Evolutionary conservation across 2,797 vertebrate species (phyloP).

Genomic region (Melanotaenia boesemani): DNA sequence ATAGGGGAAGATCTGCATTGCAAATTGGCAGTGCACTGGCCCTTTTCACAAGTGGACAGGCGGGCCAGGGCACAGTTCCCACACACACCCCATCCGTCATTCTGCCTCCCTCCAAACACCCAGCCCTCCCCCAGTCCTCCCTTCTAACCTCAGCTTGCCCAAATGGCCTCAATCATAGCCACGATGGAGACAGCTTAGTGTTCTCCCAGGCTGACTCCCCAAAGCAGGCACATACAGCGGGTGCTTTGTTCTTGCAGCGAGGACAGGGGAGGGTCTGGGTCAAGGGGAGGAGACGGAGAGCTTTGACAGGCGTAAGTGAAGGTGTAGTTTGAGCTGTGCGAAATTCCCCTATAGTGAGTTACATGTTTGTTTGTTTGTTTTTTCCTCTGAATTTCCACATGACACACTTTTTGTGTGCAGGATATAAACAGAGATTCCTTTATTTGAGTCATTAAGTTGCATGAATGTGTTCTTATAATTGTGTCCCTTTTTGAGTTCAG

Average conservation of each 20-base stretch:
- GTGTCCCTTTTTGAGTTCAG: too few species aligned
- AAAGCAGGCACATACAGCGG: slow-evolving; percentile 62
- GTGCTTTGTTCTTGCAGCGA: slow-evolving; percentile 69
- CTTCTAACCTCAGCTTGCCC: slow-evolving; percentile 40
- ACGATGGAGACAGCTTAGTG: slow-evolving; percentile 38
- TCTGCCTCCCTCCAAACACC: slow-evolving; percentile 16
- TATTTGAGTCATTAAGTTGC: neutral
- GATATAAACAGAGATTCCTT: slow-evolving; percentile 17
- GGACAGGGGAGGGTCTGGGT: slow-evolving; percentile 61
- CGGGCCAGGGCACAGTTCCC: slow-evolving; percentile 74
- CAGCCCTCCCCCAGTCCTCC: slow-evolving; percentile 14
- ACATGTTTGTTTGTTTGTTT: slow-evolving; percentile 64
- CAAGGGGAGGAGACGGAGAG: slow-evolving; percentile 54
- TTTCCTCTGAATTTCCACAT: slow-evolving; percentile 19
- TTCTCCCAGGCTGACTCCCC: slow-evolving; percentile 56
- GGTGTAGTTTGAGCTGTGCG: slow-evolving; percentile 40
- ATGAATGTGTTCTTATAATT: slow-evolving; percentile 9
- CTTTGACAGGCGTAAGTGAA: slow-evolving; percentile 65
- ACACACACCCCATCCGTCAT: slow-evolving; percentile 76
- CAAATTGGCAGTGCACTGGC: slow-evolving; percentile 71
- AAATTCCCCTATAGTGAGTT: slow-evolving; percentile 19
- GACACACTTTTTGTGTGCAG: slow-evolving; percentile 21
- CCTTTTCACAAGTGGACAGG: slow-evolving; percentile 74
- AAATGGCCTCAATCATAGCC: slow-evolving; percentile 45
- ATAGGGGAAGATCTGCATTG: slow-evolving; percentile 73